These are phyloP conservation scores for Torymus texanus DNA, from an alignment of 2,888 invertebrate genomes.

Conservation along the genomic window DNA sequence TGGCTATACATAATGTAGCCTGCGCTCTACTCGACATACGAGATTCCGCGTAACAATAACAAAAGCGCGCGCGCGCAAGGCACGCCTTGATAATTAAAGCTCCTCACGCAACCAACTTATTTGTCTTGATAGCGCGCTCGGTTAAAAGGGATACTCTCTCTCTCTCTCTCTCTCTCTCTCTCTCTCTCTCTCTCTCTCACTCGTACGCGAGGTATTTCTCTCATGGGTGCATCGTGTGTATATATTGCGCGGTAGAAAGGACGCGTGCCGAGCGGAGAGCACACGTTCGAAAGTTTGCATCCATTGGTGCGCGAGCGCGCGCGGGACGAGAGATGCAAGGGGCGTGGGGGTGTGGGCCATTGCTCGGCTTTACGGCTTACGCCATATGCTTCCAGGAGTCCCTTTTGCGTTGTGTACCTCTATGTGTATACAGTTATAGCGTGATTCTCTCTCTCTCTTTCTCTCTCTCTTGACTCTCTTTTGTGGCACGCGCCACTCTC, in stretches of 20 bases:
- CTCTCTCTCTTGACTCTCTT: background rate
- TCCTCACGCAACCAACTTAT: constrained; percentile 32
- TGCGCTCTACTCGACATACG: too few relatives aligned
- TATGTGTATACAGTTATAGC: background rate
- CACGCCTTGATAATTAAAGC: constrained; percentile 53
- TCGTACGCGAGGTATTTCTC: constrained; percentile 21
- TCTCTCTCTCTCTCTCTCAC: background rate
- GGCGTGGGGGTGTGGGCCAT: constrained; percentile 3
- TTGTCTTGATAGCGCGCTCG: constrained; percentile 44
- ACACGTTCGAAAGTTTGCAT: too few relatives aligned
- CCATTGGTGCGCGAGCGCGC: background rate
- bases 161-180: background rate
- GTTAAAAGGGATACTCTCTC: background rate
- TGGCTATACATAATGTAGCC: background rate
- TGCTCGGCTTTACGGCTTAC: too few relatives aligned
- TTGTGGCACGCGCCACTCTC: background rate
- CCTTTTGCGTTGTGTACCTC: background rate
- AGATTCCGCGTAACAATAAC: too few relatives aligned
- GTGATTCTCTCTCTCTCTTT: background rate
- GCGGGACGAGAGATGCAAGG: constrained; percentile 1
- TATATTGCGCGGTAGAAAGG: constrained; percentile 12
- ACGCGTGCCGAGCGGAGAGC: constrained; percentile 37
- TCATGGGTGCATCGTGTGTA: constrained; percentile 28
- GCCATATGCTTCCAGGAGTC: constrained; percentile 8
- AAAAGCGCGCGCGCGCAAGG: background rate